Percentiles rank a stretch among this genome's conserved stretches.
These are phyloP conservation scores for Columba janthina DNA, from an alignment of 2,113 vertebrate species.

Conservation along the genomic window DNA sequence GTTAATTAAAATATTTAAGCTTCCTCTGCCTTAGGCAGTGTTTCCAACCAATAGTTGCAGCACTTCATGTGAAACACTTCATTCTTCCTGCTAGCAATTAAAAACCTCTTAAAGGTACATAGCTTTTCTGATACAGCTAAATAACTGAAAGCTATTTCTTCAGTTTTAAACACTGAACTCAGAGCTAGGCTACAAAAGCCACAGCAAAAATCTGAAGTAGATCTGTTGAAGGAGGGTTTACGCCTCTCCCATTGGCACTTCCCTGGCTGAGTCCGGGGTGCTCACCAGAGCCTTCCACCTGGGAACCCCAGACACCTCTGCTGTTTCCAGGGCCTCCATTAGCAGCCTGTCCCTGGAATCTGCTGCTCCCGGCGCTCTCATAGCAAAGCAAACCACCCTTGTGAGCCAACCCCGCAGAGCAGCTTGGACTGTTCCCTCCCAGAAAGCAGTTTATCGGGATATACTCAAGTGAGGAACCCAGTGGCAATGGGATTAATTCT, in stretches of 20 bases:
- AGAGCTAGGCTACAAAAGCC: background rate
- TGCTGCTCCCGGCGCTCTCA: background rate
- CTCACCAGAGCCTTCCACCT: background rate
- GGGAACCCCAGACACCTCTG: background rate
- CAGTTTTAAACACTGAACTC: background rate
- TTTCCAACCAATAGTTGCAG: background rate
- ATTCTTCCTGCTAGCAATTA: background rate
- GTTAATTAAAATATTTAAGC: conserved; percentile 15
- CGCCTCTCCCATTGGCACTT: background rate
- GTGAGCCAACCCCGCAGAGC: accelerated
- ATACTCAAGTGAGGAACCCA: background rate
- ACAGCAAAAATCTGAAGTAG: background rate
- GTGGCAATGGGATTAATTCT: background rate
- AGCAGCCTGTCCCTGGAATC: background rate
- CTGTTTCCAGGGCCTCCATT: background rate
- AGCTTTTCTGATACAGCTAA: background rate
- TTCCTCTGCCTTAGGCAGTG: background rate
- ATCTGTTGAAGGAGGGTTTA: background rate
- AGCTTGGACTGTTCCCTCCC: background rate
- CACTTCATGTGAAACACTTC: background rate
- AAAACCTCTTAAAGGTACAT: background rate
- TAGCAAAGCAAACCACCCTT: background rate
- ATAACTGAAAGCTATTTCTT: background rate
- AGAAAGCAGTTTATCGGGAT: background rate
- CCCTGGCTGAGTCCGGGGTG: background rate